These are phyloP conservation scores for Mylabris sibirica DNA, from an alignment of 2,888 invertebrate genomes.

Conservation along the genomic window DNA sequence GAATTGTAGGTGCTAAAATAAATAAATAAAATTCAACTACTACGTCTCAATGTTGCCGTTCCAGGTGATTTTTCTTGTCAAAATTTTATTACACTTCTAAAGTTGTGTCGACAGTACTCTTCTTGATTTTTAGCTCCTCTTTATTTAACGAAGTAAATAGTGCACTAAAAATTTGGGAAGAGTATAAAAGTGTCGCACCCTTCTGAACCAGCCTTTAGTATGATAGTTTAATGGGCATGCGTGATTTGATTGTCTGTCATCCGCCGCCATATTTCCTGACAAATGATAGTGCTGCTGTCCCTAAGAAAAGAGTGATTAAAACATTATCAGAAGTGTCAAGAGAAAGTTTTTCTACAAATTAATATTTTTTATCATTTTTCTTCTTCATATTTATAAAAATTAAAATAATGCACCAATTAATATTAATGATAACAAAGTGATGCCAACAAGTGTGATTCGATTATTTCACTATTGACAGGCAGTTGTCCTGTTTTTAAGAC, in stretches of 20 bases:
- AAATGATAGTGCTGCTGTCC: constrained; percentile 10
- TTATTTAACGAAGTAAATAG: too few relatives aligned
- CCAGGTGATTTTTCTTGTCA: too few relatives aligned
- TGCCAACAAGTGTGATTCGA: not conserved
- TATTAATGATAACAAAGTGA: not conserved
- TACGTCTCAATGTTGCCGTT: too few relatives aligned
- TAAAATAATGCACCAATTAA: constrained; percentile 3
- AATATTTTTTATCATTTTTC: not conserved
- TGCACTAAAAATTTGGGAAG: not conserved
- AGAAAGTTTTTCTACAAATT: not conserved
- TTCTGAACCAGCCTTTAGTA: not conserved
- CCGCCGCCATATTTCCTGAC: constrained; percentile 6
- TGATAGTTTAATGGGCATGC: not conserved
- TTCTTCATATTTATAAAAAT: not conserved
- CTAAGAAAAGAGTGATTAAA: not conserved
- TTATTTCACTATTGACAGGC: not conserved
- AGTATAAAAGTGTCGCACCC: not conserved
- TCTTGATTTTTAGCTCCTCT: too few relatives aligned
- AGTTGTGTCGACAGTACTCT: too few relatives aligned
- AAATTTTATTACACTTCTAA: too few relatives aligned
- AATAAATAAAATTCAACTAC: too few relatives aligned
- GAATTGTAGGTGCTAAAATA: too few relatives aligned
- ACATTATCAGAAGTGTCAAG: not conserved
- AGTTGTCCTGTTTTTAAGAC: not conserved
- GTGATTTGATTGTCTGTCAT: not conserved